Base-by-base conservation (phyloP, 2,888 invertebrate genomes). In the Ennomos fuscantarius region DNA sequence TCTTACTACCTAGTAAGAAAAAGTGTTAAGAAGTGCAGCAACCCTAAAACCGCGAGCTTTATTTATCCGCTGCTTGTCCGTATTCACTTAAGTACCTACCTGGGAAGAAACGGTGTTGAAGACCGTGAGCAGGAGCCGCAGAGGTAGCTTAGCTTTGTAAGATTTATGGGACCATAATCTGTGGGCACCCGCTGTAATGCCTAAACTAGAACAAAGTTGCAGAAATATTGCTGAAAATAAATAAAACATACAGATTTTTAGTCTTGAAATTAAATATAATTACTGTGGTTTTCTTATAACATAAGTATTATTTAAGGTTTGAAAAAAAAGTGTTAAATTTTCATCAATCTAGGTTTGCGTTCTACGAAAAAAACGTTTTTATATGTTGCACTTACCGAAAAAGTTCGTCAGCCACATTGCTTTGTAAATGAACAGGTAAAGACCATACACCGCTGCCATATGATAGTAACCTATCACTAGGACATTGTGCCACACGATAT, bases 171-270 rank as follows among this genome's bases (percentile, higher is more conserved):
- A 94, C 99, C 99, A 99, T 24, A 99, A 93, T 75, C 99, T 93
- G 89, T 99, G 99, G 0, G 98, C 98, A 11, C 99, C 99, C 1
- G 98, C 99, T 33, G 99, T 99, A 66, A 99, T 97, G 37, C 99
- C 99, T 65, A 99, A 82, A 0, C 97, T 98, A 0, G 96, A 95
- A 44, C 94, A 82, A 49, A 96, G 83, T 85, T 97, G 97, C 58
- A 97, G 81, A 3, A 95, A 42, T 13, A 95, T 77, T 9, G 96
- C 98, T 96, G 91, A 9, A 65, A 56, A 11, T 1, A 24, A 24
- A 24, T 24, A 24, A 24, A 24, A 6, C 24, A 24, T 24, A 24
- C n/a, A n/a, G n/a, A n/a, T n/a, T n/a, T n/a, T n/a, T n/a, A n/a
- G n/a, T n/a, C n/a, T n/a, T n/a, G n/a, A n/a, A n/a, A n/a, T n/a